A percentile compares a stretch with the other conserved stretches of the same genome.
phyloP scores from a whole-genome alignment of 2,888 invertebrate species.

The Dynastes grantii region DNA sequence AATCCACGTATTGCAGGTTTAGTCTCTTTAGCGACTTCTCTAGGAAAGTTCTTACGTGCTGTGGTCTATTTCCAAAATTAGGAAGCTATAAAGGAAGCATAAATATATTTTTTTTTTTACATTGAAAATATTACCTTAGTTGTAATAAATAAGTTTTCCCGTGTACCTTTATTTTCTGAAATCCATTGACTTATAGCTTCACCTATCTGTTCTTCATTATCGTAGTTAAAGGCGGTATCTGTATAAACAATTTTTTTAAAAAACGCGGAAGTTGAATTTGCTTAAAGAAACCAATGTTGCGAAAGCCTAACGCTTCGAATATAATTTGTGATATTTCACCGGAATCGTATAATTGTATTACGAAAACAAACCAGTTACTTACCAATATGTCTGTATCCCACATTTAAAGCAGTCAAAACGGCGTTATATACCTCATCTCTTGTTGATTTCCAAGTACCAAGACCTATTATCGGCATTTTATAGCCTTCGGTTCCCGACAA shows the following conservation, averaged over 20 bases:
- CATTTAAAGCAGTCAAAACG: conserved; percentile 77
- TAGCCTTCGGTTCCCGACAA: conserved; percentile 71
- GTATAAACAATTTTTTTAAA: conserved; percentile 60
- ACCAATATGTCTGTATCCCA: conserved; percentile 81
- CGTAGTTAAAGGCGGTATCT: conserved; percentile 87
- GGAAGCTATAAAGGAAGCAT: conserved; percentile 74
- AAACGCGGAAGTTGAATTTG: no score
- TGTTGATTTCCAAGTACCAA: conserved; percentile 83
- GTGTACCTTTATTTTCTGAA: conserved; percentile 75
- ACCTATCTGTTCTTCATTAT: conserved; percentile 85
- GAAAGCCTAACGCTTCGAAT: no score
- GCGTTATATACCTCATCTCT: conserved; percentile 77
- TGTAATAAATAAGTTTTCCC: conserved; percentile 84
- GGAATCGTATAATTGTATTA: neutral
- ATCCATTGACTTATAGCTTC: conserved; percentile 79
- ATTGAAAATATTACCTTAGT: conserved; percentile 77
- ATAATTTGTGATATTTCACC: neutral
- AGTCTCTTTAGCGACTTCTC: conserved; percentile 77
- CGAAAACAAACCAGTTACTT: neutral
- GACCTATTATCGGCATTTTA: conserved; percentile 80
- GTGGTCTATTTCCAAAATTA: conserved; percentile 78
- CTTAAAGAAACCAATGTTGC: no score
- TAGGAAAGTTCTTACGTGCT: conserved; percentile 79
- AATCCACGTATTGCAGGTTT: conserved; percentile 81
- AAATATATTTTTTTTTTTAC: neutral